Base-by-base conservation (phyloP, 2,113 vertebrate genomes). In the Fregata magnificens region DNA sequence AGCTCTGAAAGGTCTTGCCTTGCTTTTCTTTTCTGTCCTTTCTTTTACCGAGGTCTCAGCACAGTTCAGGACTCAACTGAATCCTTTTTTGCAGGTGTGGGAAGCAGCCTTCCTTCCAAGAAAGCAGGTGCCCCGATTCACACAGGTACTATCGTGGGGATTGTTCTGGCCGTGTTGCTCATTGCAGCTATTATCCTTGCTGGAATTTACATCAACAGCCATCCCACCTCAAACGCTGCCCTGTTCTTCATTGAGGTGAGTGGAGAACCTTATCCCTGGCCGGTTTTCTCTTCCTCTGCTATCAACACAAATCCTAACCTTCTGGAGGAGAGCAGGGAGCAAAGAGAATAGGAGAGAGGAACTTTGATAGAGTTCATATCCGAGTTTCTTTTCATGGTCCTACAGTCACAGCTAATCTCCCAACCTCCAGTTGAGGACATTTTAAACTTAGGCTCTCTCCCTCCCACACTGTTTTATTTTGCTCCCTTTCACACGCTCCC, bases 241-340 rank as follows among this genome's bases (percentile, higher is more conserved):
- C 99, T 99, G 82, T 99, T 99, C 98, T 98, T 99, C 98, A 98
- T 99, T 26, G 98, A 99, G 99, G 99, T 99, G 83, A 98, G 98
- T 47, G 26, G 2, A 16, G 38, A 32, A 8, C 52, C 13, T 40
- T 14, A 4, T 11, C 56, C 28, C 34, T 6, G 42, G 10, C 24
- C 1, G 1, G 8, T 49, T 56, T 24, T 3, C 15, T 36, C 70
- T 56, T 44, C 50, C 38, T 74, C 7, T 13, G 61, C 55, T 29
- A 6, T 5, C 78, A 40, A 2, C 63, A 4, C 53, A 8, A 21
- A 50, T 16, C 59, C 59, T 9, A 4, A 17, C 55, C 82, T 38
- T 55, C 42, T 32, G 7, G 63, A 56, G 58, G 12, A 15, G 53
- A 47, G 52, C 58, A 36, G 21, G 53, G 66, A 38, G 31, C 40